Percentiles rank a stretch among this genome's conserved stretches.
phyloP scores from a whole-genome alignment of 2,113 vertebrate species.

The Butorides virescens region DNA sequence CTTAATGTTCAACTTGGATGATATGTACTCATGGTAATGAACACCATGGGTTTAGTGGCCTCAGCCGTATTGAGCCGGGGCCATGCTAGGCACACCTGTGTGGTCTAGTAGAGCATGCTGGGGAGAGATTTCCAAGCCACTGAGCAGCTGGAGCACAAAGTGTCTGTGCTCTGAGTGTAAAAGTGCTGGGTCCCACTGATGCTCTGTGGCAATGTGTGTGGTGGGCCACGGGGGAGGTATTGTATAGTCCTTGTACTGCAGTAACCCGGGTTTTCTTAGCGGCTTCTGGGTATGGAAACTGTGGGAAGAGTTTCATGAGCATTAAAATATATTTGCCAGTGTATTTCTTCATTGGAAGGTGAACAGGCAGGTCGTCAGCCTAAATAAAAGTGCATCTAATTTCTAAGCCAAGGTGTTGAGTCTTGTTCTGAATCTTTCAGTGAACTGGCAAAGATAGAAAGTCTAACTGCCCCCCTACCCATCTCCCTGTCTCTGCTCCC shows the following conservation, averaged over 20 bases:
- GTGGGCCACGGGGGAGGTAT: neutral
- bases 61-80: neutral
- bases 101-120: neutral
- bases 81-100: rapidly evolving
- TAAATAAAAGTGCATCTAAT: neutral
- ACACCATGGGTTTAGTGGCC: neutral
- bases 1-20: neutral
- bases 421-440: neutral
- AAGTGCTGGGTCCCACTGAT: neutral
- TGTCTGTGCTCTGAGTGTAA: neutral
- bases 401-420: neutral
- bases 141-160: neutral
- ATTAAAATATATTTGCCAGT: neutral
- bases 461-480: too few relatives aligned
- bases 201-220: neutral
- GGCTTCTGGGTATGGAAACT: neutral
- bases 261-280: neutral
- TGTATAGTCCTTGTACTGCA: rapidly evolving
- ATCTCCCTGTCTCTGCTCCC: neutral
- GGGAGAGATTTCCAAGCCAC: neutral
- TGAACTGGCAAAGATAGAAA: neutral
- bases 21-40: neutral
- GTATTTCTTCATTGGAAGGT: neutral
- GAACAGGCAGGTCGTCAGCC: neutral
- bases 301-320: neutral